A percentile compares a stretch with the other conserved stretches of the same genome.
These are phyloP conservation scores for Alloplasta piceator DNA, from an alignment of 2,888 invertebrate species.

Conservation along the genomic window DNA sequence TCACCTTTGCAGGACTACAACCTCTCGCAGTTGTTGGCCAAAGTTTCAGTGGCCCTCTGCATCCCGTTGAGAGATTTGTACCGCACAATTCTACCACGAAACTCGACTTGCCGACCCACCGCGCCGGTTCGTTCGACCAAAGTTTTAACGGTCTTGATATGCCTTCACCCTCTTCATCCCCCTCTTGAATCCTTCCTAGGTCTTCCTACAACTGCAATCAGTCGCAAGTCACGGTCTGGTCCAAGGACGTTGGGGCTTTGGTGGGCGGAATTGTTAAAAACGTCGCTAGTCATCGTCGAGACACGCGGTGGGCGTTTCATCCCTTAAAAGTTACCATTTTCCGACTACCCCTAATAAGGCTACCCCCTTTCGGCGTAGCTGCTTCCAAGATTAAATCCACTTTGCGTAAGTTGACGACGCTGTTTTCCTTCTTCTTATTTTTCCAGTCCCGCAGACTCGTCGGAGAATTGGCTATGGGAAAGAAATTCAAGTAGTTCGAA, in stretches of 20 bases:
- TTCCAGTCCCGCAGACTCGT: background rate
- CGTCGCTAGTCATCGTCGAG: conserved; percentile 49
- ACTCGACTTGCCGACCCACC: conserved; percentile 34
- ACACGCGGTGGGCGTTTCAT: conserved; percentile 28
- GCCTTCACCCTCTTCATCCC: conserved; percentile 8
- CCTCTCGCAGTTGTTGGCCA: too few relatives aligned
- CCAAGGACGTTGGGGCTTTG: background rate
- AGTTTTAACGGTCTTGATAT: conserved; percentile 58
- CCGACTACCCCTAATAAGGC: background rate
- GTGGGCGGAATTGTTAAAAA: conserved; percentile 48
- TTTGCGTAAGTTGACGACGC: conserved; percentile 1
- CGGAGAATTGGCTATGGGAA: conserved; percentile 2
- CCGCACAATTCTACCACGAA: conserved; percentile 10
- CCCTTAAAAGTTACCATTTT: conserved; percentile 39
- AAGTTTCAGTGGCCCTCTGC: too few relatives aligned
- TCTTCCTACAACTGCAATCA: conserved; percentile 54
- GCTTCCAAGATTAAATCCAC: conserved; percentile 15
- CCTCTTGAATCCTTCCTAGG: background rate
- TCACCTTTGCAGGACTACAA: background rate
- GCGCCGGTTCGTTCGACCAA: conserved; percentile 32
- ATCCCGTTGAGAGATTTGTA: conserved; percentile 1
- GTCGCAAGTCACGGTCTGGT: conserved; percentile 56
- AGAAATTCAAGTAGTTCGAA: background rate
- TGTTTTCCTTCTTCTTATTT: background rate
- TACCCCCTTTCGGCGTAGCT: background rate